Percentiles rank a stretch among this genome's conserved stretches.
These are phyloP conservation scores for Tanypteryx hageni DNA, from an alignment of 2,888 invertebrate species.

Conservation along the genomic window DNA sequence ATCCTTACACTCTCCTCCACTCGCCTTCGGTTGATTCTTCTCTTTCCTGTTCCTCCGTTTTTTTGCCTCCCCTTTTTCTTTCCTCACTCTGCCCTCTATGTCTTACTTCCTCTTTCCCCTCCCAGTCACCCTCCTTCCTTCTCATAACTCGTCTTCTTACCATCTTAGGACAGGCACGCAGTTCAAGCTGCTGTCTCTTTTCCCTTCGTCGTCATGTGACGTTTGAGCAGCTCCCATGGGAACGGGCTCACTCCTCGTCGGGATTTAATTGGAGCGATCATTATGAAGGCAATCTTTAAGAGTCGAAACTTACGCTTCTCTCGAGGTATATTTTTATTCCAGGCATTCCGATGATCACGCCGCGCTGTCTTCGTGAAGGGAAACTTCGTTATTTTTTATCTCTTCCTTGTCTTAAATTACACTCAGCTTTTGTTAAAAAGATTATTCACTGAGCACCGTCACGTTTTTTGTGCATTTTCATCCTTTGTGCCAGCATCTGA, in stretches of 20 bases:
- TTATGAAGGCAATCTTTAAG: conserved; percentile 54
- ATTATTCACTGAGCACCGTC: background rate
- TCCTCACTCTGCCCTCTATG: background rate
- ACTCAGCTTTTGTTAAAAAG: background rate
- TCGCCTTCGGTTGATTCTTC: background rate
- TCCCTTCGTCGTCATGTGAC: background rate
- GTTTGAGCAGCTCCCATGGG: conserved; percentile 13
- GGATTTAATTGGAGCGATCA: conserved; percentile 59
- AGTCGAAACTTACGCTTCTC: background rate
- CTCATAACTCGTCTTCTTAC: too few relatives aligned
- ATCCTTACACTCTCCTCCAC: too few relatives aligned
- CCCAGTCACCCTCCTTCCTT: too few relatives aligned
- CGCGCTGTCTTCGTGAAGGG: background rate
- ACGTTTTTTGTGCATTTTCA: background rate
- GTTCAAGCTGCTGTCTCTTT: background rate
- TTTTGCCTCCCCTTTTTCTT: background rate
- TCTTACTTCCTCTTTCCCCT: background rate
- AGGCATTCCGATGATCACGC: background rate
- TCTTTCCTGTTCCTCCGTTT: background rate
- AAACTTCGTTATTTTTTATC: background rate
- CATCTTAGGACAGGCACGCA: too few relatives aligned
- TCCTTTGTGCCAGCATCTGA: background rate
- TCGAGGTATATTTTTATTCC: background rate
- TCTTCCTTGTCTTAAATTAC: background rate
- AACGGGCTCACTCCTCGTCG: background rate